phyloP scores from a whole-genome alignment of 2,113 vertebrate species.

The Hystrix brachyura region DNA sequence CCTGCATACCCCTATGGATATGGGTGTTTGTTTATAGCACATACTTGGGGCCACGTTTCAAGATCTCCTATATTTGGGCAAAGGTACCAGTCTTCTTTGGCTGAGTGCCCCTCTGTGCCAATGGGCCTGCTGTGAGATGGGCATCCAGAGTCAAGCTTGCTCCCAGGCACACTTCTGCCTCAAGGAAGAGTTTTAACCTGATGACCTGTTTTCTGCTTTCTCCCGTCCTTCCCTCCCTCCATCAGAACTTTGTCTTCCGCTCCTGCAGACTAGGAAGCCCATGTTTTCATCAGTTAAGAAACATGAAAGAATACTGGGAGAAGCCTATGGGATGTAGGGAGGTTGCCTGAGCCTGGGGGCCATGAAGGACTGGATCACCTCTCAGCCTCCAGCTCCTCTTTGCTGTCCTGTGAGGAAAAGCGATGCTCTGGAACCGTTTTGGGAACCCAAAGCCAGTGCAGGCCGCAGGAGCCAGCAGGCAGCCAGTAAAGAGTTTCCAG shows the following conservation, averaged over 20 bases:
- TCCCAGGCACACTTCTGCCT: background rate
- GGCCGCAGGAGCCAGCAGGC: background rate
- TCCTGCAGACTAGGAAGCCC: too few relatives aligned
- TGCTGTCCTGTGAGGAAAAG: background rate
- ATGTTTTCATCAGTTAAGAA: background rate
- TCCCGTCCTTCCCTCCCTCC: background rate
- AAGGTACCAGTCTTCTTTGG: background rate
- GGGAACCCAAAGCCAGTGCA: background rate
- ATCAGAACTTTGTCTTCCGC: background rate
- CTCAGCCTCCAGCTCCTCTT: background rate
- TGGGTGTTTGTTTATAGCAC: background rate
- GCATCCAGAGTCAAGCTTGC: background rate
- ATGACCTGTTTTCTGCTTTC: background rate
- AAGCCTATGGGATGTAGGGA: accelerated
- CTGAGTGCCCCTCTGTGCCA: background rate
- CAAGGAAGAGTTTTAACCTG: accelerated
- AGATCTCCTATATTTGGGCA: background rate
- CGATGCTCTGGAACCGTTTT: background rate
- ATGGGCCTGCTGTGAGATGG: background rate
- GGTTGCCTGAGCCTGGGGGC: background rate
- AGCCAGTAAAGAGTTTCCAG: conserved; percentile 46
- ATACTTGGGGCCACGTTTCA: background rate
- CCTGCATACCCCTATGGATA: background rate
- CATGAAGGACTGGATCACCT: background rate
- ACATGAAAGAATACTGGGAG: too few relatives aligned